These are phyloP conservation scores for Psettodes erumei DNA, from an alignment of 2,113 vertebrate species.

Conservation along the genomic window DNA sequence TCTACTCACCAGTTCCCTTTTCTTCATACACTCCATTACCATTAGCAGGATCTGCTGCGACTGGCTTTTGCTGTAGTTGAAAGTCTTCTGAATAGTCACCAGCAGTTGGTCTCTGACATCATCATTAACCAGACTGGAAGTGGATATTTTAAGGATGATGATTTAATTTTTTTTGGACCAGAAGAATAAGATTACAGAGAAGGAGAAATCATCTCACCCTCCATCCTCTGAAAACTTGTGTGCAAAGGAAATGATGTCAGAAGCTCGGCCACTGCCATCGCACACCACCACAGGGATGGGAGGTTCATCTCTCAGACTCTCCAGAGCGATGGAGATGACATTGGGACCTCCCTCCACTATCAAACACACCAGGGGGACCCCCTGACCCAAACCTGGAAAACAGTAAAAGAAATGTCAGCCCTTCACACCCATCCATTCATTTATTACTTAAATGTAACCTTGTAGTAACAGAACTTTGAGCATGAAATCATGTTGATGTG, in stretches of 20 bases:
- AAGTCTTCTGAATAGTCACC: conserved; percentile 98
- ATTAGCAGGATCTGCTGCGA: conserved; percentile 93
- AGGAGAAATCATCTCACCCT: conserved; percentile 83
- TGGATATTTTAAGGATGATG: background rate
- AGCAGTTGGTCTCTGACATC: conserved; percentile 94
- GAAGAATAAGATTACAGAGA: no score
- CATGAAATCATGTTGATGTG: background rate
- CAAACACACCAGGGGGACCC: conserved; percentile 94
- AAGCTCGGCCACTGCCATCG: conserved; percentile 94
- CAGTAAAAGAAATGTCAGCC: conserved; percentile 26
- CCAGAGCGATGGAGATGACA: conserved; percentile 92
- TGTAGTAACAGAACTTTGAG: background rate
- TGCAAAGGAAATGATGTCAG: conserved; percentile 95
- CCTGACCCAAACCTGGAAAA: conserved; percentile 92
- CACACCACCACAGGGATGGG: conserved; percentile 97
- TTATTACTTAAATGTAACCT: background rate
- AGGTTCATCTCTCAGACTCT: conserved; percentile 94
- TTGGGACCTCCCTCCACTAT: conserved; percentile 98
- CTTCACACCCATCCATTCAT: background rate
- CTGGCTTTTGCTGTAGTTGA: conserved; percentile 93
- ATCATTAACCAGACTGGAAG: conserved; percentile 88
- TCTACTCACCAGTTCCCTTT: conserved; percentile 94
- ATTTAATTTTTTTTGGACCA: background rate
- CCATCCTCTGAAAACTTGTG: conserved; percentile 96
- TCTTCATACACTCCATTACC: conserved; percentile 98